These are phyloP conservation scores for Pandemis heparana DNA, from an alignment of 2,888 invertebrate species.

Conservation along the genomic window DNA sequence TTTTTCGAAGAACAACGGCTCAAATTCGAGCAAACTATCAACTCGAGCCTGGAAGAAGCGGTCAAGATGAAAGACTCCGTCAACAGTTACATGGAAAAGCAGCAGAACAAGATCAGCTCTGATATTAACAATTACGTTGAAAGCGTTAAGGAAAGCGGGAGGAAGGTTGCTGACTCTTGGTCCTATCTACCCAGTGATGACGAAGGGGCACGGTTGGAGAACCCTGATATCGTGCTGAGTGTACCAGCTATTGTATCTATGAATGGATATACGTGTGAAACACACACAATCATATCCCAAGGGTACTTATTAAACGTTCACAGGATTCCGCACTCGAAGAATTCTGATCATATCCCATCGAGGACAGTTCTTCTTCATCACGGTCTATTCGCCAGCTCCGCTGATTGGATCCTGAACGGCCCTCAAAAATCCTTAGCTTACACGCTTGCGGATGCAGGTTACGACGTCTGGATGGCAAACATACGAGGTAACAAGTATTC, in stretches of 20 bases:
- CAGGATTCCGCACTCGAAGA: constrained; percentile 88
- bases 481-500: constrained; percentile 92
- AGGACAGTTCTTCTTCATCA: constrained; percentile 90
- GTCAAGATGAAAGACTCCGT: constrained; percentile 62
- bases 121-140: constrained; percentile 67
- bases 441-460: constrained; percentile 88
- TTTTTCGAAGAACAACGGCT: constrained; percentile 53
- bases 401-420: constrained; percentile 91
- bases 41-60: constrained; percentile 55
- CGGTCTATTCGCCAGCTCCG: constrained; percentile 91
- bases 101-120: constrained; percentile 61
- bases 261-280: constrained; percentile 89
- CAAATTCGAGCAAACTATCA: constrained; percentile 53
- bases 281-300: constrained; percentile 90
- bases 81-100: constrained; percentile 63
- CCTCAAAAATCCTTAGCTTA: constrained; percentile 88
- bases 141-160: constrained; percentile 60
- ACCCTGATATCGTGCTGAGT: constrained; percentile 67
- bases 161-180: constrained; percentile 60
- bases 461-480: constrained; percentile 94
- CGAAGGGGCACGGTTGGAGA: constrained; percentile 54
- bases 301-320: constrained; percentile 93
- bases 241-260: constrained; percentile 73
- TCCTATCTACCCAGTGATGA: constrained; percentile 60
- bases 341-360: constrained; percentile 55